Evolutionary conservation across 2,113 vertebrate species (phyloP), one percentile per base, ranked within the genome.

Genomic region (Salvator merianae): DNA sequence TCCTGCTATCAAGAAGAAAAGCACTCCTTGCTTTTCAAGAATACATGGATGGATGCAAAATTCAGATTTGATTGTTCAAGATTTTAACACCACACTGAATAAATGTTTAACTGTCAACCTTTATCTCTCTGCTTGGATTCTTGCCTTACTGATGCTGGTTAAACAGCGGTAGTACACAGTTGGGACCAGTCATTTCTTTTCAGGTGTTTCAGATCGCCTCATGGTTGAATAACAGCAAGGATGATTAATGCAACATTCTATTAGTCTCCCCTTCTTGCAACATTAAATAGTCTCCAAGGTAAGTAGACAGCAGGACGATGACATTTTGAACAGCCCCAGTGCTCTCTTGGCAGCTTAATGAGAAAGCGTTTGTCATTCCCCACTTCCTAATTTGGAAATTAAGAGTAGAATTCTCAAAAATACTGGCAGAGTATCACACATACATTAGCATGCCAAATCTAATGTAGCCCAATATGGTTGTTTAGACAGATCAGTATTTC

Each of bases 211-310:
- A 47, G 63, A 87, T 77, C 47, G 91, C 55, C 75, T 83, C 79
- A 74, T 88, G 76, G 74, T 79, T 92, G 91, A 93, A 77, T 72
- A 86, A 82, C 50, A 81, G 53, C 47, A 82, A 84, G 66, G 84
- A 87, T 77, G 91, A 94, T 92, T 88, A 94, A 94, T 90, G 69
- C n/a, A 84, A 82, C 87, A 81, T 89, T 85, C 50, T 77, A 4
- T 22, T 85, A 72, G 43, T 88, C 83, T 77, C 66, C 85, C 36
- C 81, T 90, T 63, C 38, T 83, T 65, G 24, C 73, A 84, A 55
- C 78, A 53, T 88, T 94, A 93, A 94, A 86, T 85, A 91, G 63
- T 85, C 88, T 94, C 84, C 0, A 30, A 69, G 77, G 89, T 83
- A 88, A 36, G 9, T 69, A 90, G 83, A 81, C 89, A 93, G 77